A percentile compares a stretch with the other conserved stretches of the same genome.
Evolutionary conservation across 2,888 invertebrate species (phyloP).

Genomic region (Podabrus alpinus): DNA sequence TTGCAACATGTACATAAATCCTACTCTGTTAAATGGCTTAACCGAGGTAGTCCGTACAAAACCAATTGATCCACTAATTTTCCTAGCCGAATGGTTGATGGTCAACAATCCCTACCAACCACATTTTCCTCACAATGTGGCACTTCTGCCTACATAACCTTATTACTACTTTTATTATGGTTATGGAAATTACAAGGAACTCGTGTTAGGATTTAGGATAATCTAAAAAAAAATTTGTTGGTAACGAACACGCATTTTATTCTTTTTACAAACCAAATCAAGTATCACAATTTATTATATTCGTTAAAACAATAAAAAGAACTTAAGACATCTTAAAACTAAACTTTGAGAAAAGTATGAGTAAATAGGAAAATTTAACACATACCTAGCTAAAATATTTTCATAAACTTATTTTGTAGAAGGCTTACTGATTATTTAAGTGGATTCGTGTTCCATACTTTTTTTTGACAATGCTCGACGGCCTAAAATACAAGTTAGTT

Average conservation of each 20-base stretch:
- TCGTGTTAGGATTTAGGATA: not conserved
- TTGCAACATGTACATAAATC: slow-evolving; percentile 68
- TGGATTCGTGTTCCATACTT: slow-evolving; percentile 37
- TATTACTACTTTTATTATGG: not conserved
- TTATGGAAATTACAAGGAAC: not conserved
- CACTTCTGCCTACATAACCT: slow-evolving; percentile 45
- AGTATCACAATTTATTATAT: not conserved
- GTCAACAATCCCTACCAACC: slow-evolving; percentile 78
- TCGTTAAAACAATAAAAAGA: not conserved
- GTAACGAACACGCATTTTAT: not conserved
- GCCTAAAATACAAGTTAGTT: slow-evolving; percentile 27
- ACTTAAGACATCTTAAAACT: not conserved
- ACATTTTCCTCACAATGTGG: slow-evolving; percentile 50
- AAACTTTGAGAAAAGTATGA: not conserved
- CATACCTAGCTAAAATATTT: not conserved
- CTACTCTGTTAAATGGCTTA: slow-evolving; percentile 65
- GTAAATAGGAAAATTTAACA: not conserved
- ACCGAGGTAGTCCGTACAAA: slow-evolving; percentile 70
- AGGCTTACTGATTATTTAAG: not conserved
- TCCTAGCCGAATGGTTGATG: slow-evolving; percentile 78
- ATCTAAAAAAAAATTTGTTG: not conserved
- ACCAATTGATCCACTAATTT: slow-evolving; percentile 76
- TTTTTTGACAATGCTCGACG: slow-evolving; percentile 42
- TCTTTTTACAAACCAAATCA: not conserved
- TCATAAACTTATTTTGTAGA: not conserved